A percentile compares a stretch with the other conserved stretches of the same genome.
These are phyloP conservation scores for Cosmorhoe ocellata DNA, from an alignment of 2,888 invertebrate species.

Conservation along the genomic window DNA sequence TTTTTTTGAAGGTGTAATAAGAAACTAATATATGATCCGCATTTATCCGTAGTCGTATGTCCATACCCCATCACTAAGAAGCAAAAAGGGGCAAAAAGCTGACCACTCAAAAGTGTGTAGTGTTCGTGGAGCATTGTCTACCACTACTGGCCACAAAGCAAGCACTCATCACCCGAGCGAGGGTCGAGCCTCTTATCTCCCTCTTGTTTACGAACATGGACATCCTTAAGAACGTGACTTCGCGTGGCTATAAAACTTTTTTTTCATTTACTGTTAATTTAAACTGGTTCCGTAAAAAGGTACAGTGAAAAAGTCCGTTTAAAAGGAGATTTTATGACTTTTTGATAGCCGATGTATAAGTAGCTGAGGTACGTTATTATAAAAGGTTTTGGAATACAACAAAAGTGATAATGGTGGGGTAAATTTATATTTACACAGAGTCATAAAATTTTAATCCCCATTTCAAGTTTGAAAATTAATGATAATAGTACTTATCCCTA, in stretches of 20 bases:
- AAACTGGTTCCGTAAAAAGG: constrained; percentile 36
- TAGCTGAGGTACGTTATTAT: constrained; percentile 32
- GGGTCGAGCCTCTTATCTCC: constrained; percentile 41
- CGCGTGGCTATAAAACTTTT: constrained; percentile 36
- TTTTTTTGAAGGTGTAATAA: no score
- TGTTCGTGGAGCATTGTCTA: constrained; percentile 58
- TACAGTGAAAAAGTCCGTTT: constrained; percentile 30
- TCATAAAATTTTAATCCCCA: constrained; percentile 18
- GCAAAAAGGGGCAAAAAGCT: constrained; percentile 61
- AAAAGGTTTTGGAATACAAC: constrained; percentile 29
- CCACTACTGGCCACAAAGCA: constrained; percentile 48
- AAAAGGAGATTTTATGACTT: constrained; percentile 36
- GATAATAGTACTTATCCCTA: neutral
- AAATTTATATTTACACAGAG: constrained; percentile 18
- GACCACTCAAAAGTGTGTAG: constrained; percentile 66
- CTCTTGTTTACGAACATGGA: constrained; percentile 38
- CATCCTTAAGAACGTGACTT: constrained; percentile 36
- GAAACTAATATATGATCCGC: neutral
- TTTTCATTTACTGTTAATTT: constrained; percentile 37
- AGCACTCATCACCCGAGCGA: constrained; percentile 30
- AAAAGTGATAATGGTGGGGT: constrained; percentile 18
- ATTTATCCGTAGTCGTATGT: neutral
- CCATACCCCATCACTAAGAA: constrained; percentile 32
- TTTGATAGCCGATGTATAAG: constrained; percentile 35
- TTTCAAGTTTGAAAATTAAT: constrained; percentile 8